Base-by-base conservation (phyloP, 2,888 invertebrate genomes). In the Drosophila robusta region DNA sequence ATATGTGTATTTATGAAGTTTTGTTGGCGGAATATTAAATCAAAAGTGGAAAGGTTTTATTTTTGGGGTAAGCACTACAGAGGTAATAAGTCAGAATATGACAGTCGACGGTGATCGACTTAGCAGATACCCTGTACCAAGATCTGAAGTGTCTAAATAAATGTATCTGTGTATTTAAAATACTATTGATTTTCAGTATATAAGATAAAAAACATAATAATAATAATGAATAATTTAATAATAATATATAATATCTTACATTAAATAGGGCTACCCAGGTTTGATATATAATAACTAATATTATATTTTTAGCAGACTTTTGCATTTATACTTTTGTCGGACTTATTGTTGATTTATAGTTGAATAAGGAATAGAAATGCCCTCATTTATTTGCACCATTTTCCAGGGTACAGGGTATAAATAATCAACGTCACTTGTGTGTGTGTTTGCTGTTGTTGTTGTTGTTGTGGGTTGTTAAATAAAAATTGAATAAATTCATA, bases 401-500 rank as follows among this genome's bases (percentile, higher is more conserved):
- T 50, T 52, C 41, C 36, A 66, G 14, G 67, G 73, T 78, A 78
- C 68, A 73, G 78, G 63, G 68, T 68, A 75, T 75, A 68, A 73
- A 78, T 73, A 68, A 60, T 60, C 52, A 68, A 56, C 63, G 38
- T 68, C 68, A 46, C 56, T 44, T 69, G 58, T 69, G 46, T 69
- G 61, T 49, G 49, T 65, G 38, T 66, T 14, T 52, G 50, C 26
- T 49, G 22, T 65, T 61, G 60, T 77, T 47, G 60, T 63, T 47
- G 52, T 58, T 49, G 38, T 61, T 60, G 74, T 77, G 44, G 62
- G 52, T 73, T 61, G 56, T 72, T 38, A 66, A 84, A 78, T 54
- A 61, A 75, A 83, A 84, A 68, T 61, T 41, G 51, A 50, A 65
- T 64, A 78, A 75, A 60, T 74, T 81, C 51, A 49, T 72, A 60